A percentile compares a stretch with the other conserved stretches of the same genome.
Evolutionary conservation across 1,140 invertebrate species (phyloP).

Genomic region (Drosophila parvula): DNA sequence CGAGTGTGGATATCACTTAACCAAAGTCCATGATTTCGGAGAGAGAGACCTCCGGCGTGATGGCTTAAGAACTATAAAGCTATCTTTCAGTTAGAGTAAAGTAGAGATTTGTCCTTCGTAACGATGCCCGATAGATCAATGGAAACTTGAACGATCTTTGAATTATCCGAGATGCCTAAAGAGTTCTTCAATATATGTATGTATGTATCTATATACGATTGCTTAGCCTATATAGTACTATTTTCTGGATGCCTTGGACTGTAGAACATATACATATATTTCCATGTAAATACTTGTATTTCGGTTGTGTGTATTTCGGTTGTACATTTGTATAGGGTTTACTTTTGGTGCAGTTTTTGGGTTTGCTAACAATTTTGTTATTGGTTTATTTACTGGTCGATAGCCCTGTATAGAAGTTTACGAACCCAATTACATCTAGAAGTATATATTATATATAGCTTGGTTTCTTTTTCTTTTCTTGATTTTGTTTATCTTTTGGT

Average conservation of each 20-base stretch:
- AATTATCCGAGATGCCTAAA: conserved; percentile 15
- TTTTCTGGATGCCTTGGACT: conserved; percentile 20
- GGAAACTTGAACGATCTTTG: conserved; percentile 54
- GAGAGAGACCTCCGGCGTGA: conserved; percentile 25
- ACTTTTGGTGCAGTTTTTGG: conserved; percentile 66
- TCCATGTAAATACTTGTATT: conserved; percentile 35
- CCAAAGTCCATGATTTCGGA: conserved; percentile 31
- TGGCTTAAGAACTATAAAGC: conserved; percentile 83
- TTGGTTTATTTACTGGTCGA: conserved; percentile 57
- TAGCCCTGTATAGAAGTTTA: conserved; percentile 74
- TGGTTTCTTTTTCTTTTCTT: conserved; percentile 1
- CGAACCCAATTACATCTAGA: conserved; percentile 48
- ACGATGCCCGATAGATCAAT: conserved; percentile 59
- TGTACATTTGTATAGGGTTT: conserved; percentile 50
- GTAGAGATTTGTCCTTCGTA: conserved; percentile 71
- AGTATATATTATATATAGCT: conserved; percentile 23
- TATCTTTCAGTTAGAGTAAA: conserved; percentile 79
- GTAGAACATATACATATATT: conserved; percentile 39
- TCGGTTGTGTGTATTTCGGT: conserved; percentile 18
- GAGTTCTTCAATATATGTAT: conserved; percentile 9
- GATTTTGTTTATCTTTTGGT: conserved; percentile 48
- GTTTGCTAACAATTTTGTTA: conserved; percentile 53
- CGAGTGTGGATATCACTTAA: conserved; percentile 28
- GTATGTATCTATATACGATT: conserved; percentile 1
- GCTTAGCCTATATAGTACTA: conserved; percentile 42